Evolutionary conservation across 2,797 vertebrate genomes (phyloP), one percentile per base, ranked within the genome.

Genomic region (Sebastes diaconus): DNA sequence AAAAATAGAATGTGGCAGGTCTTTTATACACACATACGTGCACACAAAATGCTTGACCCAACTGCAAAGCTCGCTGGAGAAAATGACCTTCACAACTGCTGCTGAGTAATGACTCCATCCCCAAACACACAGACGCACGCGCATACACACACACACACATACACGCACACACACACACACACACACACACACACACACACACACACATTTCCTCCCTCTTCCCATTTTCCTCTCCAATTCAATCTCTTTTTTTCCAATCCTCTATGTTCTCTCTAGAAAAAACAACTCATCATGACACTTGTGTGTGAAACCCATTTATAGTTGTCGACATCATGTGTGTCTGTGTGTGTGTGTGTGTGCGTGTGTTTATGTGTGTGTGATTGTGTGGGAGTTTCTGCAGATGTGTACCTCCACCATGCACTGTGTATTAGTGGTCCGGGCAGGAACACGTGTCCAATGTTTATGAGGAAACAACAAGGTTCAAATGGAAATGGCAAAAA

Each of bases 81-180:
- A 85, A 84, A 84, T 50, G 7, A 92, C 90, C 89, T 90, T 92
- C 84, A 87, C 57, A 79, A 84, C 77, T 75, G 74, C 84, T 88
- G 81, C 76, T 75, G 77, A 88, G 69, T 72, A 86, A 89, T 57
- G 34, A 52, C 71, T 77, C 58, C 70, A 64, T 68, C 36, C 64
- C 81, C 4, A 32, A 52, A 36, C 52, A 50, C 72, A 63, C 58
- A 60, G 22, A 58, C 24, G 54, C 55, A 50, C 46, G 60, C 27
- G 39, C 55, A 55, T 22, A 36, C 34, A 36, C 32, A 32, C 32
- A 29, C 27, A 29, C 70, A 55, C 30, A 32, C 42, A 59, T n/a
- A n/a, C n/a, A n/a, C n/a, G n/a, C n/a, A n/a, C 63, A 60, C 46
- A 50, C 68, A 60, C n/a, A n/a, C 32, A 11, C 34, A 36, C 11